Conservation (phyloP, 1,140 invertebrate genomes). For the Orchestia grillus region DNA sequence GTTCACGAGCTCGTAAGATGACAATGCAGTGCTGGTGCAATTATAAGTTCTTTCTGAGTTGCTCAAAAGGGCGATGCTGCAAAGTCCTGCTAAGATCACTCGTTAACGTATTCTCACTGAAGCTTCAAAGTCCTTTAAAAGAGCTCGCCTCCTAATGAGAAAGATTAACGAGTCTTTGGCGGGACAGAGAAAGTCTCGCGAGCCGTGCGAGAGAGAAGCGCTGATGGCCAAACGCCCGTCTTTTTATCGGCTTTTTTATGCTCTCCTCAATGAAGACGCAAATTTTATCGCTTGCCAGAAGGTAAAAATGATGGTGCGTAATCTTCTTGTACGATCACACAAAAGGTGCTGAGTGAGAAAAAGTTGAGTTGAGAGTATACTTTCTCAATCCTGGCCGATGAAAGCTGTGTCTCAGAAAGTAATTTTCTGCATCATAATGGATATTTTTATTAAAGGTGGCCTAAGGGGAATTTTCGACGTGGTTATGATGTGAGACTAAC, state of each 20-base stretch:
- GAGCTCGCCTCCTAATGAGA: slow-evolving; percentile 13
- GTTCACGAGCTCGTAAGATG: background rate
- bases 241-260: background rate
- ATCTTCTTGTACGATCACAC: background rate
- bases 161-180: slow-evolving; percentile 42
- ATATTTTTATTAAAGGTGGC: background rate
- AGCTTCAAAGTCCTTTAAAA: slow-evolving; percentile 36
- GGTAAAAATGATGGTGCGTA: background rate
- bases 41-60: slow-evolving; percentile 43
- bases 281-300: background rate
- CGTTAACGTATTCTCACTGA: slow-evolving; percentile 52
- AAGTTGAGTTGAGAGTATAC: background rate
- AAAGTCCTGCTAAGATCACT: slow-evolving; percentile 48
- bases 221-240: background rate
- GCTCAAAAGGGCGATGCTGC: background rate
- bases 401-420: background rate
- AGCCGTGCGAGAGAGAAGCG: background rate
- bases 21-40: slow-evolving; percentile 5
- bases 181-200: background rate
- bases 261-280: background rate
- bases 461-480: no score
- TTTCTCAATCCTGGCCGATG: background rate
- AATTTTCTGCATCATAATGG: background rate
- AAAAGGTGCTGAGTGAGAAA: background rate
- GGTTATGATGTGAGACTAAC: no score